Percentiles rank a stretch among this genome's conserved stretches.
Evolutionary conservation across 2,888 invertebrate species (phyloP).

Genomic region (Melangyna quadrimaculata): DNA sequence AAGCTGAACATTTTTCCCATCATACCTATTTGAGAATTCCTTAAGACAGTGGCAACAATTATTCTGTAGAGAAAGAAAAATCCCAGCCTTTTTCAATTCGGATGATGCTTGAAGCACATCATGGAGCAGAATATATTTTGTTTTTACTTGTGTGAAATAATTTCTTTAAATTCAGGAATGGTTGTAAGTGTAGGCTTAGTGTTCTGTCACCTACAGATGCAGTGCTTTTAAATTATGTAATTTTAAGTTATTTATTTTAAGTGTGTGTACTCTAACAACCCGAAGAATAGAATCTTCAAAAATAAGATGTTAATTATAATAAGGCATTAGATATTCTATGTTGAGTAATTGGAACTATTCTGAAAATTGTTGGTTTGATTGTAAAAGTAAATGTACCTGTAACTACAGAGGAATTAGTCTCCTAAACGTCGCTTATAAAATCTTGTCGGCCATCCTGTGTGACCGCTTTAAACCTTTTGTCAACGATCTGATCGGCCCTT

Average conservation of each 20-base stretch:
- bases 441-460: too few species aligned
- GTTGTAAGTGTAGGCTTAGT: slow-evolving; percentile 17
- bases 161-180: slow-evolving; percentile 35
- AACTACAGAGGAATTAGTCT: too few species aligned
- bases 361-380: too few species aligned
- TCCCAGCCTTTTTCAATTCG: neutral
- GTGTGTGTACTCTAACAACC: neutral
- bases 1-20: slow-evolving; percentile 33
- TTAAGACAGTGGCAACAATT: neutral
- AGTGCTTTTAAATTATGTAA: slow-evolving; percentile 47
- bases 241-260: slow-evolving; percentile 9
- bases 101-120: neutral
- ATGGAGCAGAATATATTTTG: neutral
- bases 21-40: slow-evolving; percentile 16
- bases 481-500: too few species aligned
- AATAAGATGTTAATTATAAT: too few species aligned
- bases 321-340: too few species aligned
- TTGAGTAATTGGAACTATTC: too few species aligned
- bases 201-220: slow-evolving; percentile 41
- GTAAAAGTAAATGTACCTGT: too few species aligned
- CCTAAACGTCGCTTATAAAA: too few species aligned
- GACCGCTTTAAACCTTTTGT: too few species aligned
- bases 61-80: slow-evolving; percentile 8
- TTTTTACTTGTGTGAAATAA: neutral
- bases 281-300: too few species aligned